Evolutionary conservation across 2,888 invertebrate species (phyloP), one percentile per base, ranked within the genome.

Genomic region (Hoplodrina blanda): DNA sequence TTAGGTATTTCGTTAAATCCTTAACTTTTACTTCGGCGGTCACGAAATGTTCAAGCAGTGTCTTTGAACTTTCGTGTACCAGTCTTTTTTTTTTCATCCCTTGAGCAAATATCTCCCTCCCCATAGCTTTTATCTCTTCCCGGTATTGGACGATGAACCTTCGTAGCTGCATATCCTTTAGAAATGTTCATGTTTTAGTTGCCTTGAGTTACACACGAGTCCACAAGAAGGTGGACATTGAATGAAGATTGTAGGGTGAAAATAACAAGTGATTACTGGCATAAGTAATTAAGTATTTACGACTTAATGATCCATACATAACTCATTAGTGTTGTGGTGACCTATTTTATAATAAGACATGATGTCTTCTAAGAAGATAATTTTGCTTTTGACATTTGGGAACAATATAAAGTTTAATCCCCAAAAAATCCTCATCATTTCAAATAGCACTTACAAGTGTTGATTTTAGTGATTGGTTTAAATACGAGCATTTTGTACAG

Each of bases 261-360:
- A n/a, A n/a, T 53, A 15, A 20, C 11, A 10, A 41, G 25, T 11
- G 37, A 49, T 59, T 55, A n/a, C 53, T 33, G 25, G 49, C 20
- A 52, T 46, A 19, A 46, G 49, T 66, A 49, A 72, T 80, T 57
- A 72, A 62, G 37, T 56, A 69, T 60, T 76, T 69, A 79, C 63
- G 53, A 67, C 76, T 59, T 64, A 68, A 68, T 74, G 59, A 54
- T 44, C 8, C 50, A 41, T 52, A n/a, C 53, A 37, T 53, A 61
- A 55, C 78, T 76, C 71, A 72, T 80, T 72, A 73, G 67, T 60
- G 30, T 19, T 52, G 50, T 33, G 59, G 55, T 80, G 64, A 60
- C 62, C 67, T 55, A 79, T 67, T 74, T 78, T 10, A 63, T 62
- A 46, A 41, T 20, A 37, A 44, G 3, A 62, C 2, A 46, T 0